Conservation (phyloP, 2,797 vertebrate species). For the Aplochiton taeniatus region DNA sequence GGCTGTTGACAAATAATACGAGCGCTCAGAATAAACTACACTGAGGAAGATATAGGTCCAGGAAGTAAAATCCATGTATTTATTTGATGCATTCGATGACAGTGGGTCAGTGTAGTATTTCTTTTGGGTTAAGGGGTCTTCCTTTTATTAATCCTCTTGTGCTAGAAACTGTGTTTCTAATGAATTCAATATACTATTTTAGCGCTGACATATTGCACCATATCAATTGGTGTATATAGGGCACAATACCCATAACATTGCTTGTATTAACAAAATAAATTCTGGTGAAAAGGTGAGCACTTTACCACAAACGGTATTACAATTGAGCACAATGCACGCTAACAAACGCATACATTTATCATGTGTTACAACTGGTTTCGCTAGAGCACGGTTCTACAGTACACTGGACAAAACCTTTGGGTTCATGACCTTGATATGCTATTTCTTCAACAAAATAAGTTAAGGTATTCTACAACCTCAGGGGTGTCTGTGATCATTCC, state of each 20-base stretch:
- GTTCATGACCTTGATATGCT: not conserved
- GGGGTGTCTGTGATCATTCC: conserved; percentile 43
- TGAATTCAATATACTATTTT: conserved; percentile 13
- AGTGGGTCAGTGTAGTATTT: conserved; percentile 32
- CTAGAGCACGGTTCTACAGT: too few relatives aligned
- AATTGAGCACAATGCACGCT: too few relatives aligned
- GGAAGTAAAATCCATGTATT: conserved; percentile 15
- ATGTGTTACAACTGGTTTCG: not conserved
- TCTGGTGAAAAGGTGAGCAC: not conserved
- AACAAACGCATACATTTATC: not conserved
- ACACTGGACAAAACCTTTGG: not conserved
- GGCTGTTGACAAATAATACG: conserved; percentile 51
- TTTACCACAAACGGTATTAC: conserved; percentile 35
- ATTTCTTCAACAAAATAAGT: not conserved
- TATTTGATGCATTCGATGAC: conserved; percentile 21
- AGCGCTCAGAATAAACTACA: conserved; percentile 30
- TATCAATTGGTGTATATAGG: not conserved
- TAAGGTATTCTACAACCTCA: not conserved
- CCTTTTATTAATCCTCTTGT: too few relatives aligned
- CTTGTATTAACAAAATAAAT: too few relatives aligned
- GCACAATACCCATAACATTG: not conserved
- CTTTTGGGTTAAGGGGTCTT: conserved; percentile 24
- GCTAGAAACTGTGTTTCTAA: conserved; percentile 18
- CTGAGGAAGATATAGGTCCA: conserved; percentile 19
- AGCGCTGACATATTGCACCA: conserved; percentile 12